A percentile compares a stretch with the other conserved stretches of the same genome.
Conservation (phyloP, 2,888 invertebrate species). For the Macrosiphum euphorbiae region DNA sequence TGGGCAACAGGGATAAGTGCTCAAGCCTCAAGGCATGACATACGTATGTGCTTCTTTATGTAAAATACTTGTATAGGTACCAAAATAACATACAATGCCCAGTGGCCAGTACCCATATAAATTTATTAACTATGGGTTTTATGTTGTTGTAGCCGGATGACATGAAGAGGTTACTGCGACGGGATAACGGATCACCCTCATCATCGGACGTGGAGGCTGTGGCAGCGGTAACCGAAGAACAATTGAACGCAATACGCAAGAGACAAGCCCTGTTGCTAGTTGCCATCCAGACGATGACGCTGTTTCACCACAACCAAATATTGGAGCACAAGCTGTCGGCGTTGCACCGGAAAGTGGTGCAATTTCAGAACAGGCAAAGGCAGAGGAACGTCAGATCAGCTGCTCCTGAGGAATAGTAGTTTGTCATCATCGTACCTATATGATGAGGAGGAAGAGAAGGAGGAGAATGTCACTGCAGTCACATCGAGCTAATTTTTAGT, state of each 20-base stretch:
- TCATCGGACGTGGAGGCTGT: not conserved
- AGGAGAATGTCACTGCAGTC: not conserved
- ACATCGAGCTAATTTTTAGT: not conserved
- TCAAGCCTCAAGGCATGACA: not conserved
- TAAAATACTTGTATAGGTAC: not conserved
- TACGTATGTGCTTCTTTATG: not conserved
- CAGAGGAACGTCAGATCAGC: not conserved
- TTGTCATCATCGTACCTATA: not conserved
- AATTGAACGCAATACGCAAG: conserved; percentile 49
- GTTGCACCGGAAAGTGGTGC: conserved; percentile 69
- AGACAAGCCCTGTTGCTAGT: conserved; percentile 69
- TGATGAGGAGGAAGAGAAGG: not conserved
- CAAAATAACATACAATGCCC: not conserved
- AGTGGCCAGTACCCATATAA: not conserved
- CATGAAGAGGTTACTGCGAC: conserved; percentile 31
- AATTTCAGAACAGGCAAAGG: conserved; percentile 14
- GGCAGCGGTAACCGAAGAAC: conserved; percentile 24
- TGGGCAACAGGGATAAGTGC: not conserved
- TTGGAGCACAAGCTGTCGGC: conserved; percentile 69
- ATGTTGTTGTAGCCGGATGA: not conserved
- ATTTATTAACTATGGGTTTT: not conserved
- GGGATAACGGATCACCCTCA: not conserved
- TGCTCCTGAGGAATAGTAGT: not conserved
- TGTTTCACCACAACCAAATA: conserved; percentile 69
- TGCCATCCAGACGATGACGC: conserved; percentile 70